Evolutionary conservation across 2,888 invertebrate genomes (phyloP).

Genomic region (Sipha maydis): DNA sequence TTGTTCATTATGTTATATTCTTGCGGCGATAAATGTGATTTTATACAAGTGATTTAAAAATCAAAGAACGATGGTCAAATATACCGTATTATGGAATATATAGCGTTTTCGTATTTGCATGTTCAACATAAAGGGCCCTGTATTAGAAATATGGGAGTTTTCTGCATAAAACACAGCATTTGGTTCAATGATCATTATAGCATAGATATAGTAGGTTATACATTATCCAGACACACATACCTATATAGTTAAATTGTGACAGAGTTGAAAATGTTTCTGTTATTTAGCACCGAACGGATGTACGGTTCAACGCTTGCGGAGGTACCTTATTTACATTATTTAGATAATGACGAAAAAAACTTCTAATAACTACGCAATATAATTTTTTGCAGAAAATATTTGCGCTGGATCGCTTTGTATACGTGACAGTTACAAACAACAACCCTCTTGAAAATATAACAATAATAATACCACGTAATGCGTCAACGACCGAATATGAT

Average conservation of each 20-base stretch:
- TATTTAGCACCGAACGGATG: constrained; percentile 23
- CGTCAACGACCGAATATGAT: constrained; percentile 18
- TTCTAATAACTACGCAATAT: neutral
- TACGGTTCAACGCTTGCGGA: constrained; percentile 40
- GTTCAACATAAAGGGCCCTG: neutral
- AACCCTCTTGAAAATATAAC: neutral
- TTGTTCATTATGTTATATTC: too few relatives aligned
- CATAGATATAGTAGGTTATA: neutral
- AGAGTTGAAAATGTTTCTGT: constrained; percentile 32
- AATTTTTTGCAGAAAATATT: neutral
- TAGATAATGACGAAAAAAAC: neutral
- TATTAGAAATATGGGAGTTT: neutral
- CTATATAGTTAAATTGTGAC: constrained; percentile 12
- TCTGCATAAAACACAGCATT: neutral
- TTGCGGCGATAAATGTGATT: too few relatives aligned
- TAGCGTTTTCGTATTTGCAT: too few relatives aligned
- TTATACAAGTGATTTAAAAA: too few relatives aligned
- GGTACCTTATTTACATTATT: constrained; percentile 31
- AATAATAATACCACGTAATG: neutral
- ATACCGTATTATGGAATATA: too few relatives aligned
- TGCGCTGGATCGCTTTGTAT: neutral
- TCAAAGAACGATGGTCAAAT: too few relatives aligned
- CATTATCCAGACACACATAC: neutral
- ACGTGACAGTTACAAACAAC: neutral
- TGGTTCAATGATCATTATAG: constrained; percentile 13